phyloP scores from a whole-genome alignment of 2,113 vertebrate genomes.

The Loxodonta africana region DNA sequence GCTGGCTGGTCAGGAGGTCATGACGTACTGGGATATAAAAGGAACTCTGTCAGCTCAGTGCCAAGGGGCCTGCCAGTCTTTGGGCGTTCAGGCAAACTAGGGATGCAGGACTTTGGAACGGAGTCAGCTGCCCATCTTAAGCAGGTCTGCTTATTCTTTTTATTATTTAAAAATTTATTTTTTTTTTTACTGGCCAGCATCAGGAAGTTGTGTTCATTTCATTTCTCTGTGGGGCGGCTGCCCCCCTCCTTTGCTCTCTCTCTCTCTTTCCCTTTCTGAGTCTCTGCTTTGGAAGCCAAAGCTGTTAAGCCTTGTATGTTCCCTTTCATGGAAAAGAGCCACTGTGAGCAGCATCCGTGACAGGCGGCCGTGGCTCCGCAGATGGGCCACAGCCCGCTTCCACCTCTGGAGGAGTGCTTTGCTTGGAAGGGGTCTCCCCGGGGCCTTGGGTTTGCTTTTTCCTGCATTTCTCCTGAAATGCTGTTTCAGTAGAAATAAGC shows the following conservation, averaged over 20 bases:
- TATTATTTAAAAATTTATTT: neutral
- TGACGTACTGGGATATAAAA: constrained; percentile 40
- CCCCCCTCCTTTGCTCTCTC: constrained; percentile 59
- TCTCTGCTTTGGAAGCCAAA: constrained; percentile 78
- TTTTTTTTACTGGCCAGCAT: constrained; percentile 76
- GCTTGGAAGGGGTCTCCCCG: constrained; percentile 82
- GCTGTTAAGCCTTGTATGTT: constrained; percentile 16
- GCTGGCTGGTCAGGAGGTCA: constrained; percentile 58
- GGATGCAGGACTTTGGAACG: constrained; percentile 70
- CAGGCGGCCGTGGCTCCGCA: constrained; percentile 68
- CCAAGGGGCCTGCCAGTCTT: constrained; percentile 76
- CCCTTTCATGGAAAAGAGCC: constrained; percentile 75
- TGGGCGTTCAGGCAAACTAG: constrained; percentile 77
- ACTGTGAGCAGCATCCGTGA: constrained; percentile 66
- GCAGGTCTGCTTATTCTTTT: constrained; percentile 73
- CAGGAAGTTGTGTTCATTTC: constrained; percentile 81
- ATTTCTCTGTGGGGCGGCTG: constrained; percentile 67
- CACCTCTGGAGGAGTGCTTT: constrained; percentile 77
- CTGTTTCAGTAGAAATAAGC: constrained; percentile 84
- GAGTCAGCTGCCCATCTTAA: constrained; percentile 71
- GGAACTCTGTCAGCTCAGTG: constrained; percentile 74
- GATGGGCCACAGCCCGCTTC: constrained; percentile 73
- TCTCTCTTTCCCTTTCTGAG: constrained; percentile 79
- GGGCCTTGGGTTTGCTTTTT: constrained; percentile 80
- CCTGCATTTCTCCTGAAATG: constrained; percentile 84